These are phyloP conservation scores for Chromis chromis DNA, from an alignment of 2,797 vertebrate species.

Conservation along the genomic window DNA sequence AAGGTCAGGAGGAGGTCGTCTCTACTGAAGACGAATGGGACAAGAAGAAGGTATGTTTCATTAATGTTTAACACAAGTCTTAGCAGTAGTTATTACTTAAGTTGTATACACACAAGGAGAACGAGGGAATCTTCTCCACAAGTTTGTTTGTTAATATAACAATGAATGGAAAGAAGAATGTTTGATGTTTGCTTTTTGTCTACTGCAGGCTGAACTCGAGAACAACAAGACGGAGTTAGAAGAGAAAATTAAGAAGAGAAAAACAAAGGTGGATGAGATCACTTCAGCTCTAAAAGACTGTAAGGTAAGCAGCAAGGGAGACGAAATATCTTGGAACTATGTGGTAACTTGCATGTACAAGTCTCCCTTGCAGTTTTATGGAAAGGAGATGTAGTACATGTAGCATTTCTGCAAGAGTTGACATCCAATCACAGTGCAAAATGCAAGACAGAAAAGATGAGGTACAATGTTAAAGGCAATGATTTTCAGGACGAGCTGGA, in stretches of 20 bases:
- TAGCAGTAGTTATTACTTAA: neutral
- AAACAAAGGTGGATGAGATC: conserved; percentile 46
- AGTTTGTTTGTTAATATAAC: no score
- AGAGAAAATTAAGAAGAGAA: conserved; percentile 40
- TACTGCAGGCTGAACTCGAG: conserved; percentile 53
- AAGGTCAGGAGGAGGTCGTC: conserved; percentile 57
- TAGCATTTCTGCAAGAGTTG: no score
- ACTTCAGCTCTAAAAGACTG: conserved; percentile 15
- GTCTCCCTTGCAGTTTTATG: no score
- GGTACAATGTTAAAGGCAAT: neutral
- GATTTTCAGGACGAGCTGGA: conserved; percentile 56
- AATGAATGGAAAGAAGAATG: neutral
- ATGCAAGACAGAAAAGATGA: no score
- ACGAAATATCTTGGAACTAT: neutral
- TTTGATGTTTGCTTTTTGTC: neutral
- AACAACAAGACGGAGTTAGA: conserved; percentile 31
- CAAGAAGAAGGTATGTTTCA: conserved; percentile 62
- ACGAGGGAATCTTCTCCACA: neutral
- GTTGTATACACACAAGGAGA: no score
- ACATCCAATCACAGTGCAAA: no score
- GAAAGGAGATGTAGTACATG: no score
- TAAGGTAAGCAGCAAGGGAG: conserved; percentile 44
- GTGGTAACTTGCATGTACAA: no score
- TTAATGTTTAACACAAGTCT: accelerated
- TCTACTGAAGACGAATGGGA: conserved; percentile 66